Base-by-base conservation (phyloP, 2,888 invertebrate species). In the Malthinus seriepunctatus region DNA sequence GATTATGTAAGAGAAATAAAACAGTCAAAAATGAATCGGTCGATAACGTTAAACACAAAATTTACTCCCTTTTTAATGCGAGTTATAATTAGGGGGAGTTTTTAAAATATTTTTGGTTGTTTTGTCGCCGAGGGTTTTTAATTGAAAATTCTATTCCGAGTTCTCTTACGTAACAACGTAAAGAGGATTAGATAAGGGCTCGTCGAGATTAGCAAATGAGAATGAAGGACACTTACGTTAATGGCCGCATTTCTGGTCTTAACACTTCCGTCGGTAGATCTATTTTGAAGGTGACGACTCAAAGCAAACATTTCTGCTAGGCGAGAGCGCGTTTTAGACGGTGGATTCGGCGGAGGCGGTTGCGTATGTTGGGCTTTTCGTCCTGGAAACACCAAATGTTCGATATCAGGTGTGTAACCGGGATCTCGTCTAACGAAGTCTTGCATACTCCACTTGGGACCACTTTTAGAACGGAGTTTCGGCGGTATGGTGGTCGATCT, bases 321-420 rank as follows among this genome's bases (percentile, higher is more conserved):
- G 60, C 82, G 77, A 47, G 81, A 81, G 51, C 81, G 74, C 32
- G 78, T 73, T 64, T 74, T 75, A 53, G 56, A 56, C 66, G 66
- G 56, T 64, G 66, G 48, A 60, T 55, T 14, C 66, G 70, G 69
- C 68, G 71, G 76, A 67, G 69, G 78, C 62, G 80, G 80, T 63
- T 80, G 77, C 67, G 76, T 77, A 15, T 74, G 73, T 63, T 71
- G 72, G 38, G 71, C 78, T 67, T 81, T 80, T 60, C 80, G 76
- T 54, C 78, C 77, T 12, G 82, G 83, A 63, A 83, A 83, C 55
- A 84, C 84, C 64, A 84, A 77, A 69, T 84, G 84, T 68, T 83
- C 84, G 70, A 84, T 83, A 71, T 84, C 83, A 57, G 83, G 79
- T 48, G 81, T 82, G 69, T 81, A 82, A 62, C 83, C 81, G 23